phyloP scores from a whole-genome alignment of 2,113 vertebrate genomes.

The Serilophus lunatus region DNA sequence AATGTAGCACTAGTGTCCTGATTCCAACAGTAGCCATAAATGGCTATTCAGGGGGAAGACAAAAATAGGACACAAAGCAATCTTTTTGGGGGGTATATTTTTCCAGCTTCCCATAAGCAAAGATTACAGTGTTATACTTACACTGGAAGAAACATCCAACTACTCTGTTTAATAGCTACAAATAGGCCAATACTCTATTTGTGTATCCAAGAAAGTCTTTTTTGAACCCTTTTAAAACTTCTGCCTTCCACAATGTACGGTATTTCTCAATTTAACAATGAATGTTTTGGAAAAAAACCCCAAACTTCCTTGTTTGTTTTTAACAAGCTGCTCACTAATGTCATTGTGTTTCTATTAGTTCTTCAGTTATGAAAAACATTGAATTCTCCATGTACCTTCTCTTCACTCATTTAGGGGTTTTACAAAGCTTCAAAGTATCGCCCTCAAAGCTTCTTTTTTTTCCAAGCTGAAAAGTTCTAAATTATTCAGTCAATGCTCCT shows the following conservation, averaged over 20 bases:
- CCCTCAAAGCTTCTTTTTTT: not conserved
- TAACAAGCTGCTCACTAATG: slow-evolving; percentile 45
- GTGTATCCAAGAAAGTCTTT: not conserved
- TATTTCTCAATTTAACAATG: slow-evolving; percentile 52
- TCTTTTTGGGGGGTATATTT: not conserved
- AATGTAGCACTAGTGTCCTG: not conserved
- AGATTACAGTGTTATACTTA: not conserved
- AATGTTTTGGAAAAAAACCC: not conserved
- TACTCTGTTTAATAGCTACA: not conserved
- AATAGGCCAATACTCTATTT: not conserved
- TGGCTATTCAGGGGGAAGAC: not conserved
- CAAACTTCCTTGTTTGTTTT: slow-evolving; percentile 48
- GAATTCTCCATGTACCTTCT: slow-evolving; percentile 36
- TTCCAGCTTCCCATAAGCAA: not conserved
- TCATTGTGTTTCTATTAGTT: slow-evolving; percentile 52
- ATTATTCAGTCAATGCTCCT: not conserved
- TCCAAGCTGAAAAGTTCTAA: not conserved
- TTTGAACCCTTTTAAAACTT: not conserved
- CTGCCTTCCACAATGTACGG: not conserved
- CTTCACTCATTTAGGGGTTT: not conserved
- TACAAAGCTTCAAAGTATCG: not conserved
- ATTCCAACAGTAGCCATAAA: slow-evolving; percentile 28
- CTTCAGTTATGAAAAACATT: not conserved
- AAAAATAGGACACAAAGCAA: not conserved
- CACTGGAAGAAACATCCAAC: not conserved